phyloP scores from a whole-genome alignment of 1,140 invertebrate genomes.

The Aphidius gifuensis region DNA sequence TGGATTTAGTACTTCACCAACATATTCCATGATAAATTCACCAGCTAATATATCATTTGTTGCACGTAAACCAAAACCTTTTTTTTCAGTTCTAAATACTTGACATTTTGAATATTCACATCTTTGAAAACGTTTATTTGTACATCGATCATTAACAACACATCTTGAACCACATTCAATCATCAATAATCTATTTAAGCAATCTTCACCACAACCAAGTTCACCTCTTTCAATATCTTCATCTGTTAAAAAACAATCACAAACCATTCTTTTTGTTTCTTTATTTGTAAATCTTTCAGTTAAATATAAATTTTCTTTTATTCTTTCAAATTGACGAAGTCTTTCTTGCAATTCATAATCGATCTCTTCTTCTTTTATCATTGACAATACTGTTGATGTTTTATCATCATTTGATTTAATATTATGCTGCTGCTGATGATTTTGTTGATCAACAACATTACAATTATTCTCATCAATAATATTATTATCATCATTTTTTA shows the following conservation, averaged over 20 bases:
- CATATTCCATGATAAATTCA: slow-evolving; percentile 96
- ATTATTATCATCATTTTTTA: too few species aligned
- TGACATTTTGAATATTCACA: slow-evolving; percentile 79
- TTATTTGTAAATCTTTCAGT: slow-evolving; percentile 76
- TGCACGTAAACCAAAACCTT: slow-evolving; percentile 90
- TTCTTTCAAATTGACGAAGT: slow-evolving; percentile 73
- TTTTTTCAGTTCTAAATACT: slow-evolving; percentile 89
- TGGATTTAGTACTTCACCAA: slow-evolving; percentile 92
- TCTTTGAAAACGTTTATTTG: slow-evolving; percentile 91
- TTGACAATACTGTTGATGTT: slow-evolving; percentile 26
- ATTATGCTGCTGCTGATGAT: not conserved
- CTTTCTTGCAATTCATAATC: slow-evolving; percentile 67
- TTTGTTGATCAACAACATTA: too few species aligned
- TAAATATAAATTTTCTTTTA: slow-evolving; percentile 82
- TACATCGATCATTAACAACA: slow-evolving; percentile 82
- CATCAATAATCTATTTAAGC: slow-evolving; percentile 93
- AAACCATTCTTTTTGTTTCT: slow-evolving; percentile 89
- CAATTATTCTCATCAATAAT: too few species aligned
- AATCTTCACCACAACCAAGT: slow-evolving; percentile 90
- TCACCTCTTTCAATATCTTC: slow-evolving; percentile 83
- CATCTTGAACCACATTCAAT: slow-evolving; percentile 96
- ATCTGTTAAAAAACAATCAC: slow-evolving; percentile 88
- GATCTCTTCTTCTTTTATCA: slow-evolving; percentile 37
- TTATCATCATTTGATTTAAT: not conserved
- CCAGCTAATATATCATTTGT: slow-evolving; percentile 70